Evolutionary conservation across 2,797 vertebrate genomes (phyloP), one percentile per base, ranked within the genome.

Genomic region (Pseudochirops corinnae): DNA sequence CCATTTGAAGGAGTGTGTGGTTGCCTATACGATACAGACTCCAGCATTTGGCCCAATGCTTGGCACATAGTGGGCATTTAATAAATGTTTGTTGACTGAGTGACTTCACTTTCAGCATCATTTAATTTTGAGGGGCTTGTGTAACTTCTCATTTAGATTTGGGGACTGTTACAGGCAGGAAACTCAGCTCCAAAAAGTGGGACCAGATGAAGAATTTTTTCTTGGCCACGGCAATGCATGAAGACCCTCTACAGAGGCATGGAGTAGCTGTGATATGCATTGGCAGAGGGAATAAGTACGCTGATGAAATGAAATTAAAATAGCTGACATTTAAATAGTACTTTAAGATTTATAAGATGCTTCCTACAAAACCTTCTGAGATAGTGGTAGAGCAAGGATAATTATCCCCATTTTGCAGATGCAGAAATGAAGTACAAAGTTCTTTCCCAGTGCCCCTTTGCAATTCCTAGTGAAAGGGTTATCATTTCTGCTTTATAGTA

Each of bases 231-330:
- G 67, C 67, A 82, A 82, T 82, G 39, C 67, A 82, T 82, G 67
- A 82, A 82, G 67, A 82, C 67, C 67, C 67, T 82, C 67, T 82
- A 82, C 67, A 82, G 67, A 82, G 67, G 67, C 67, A 82, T 82
- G 67, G 67, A 82, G 67, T 82, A 82, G n/a, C 67, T 82, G 67
- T 82, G 67, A 82, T 82, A 82, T 82, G 67, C 16, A 82, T 82
- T 82, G 67, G 67, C 67, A 82, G 67, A 82, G 67, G 67, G 67
- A 82, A 46, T 82, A 82, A 82, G 16, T 82, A 26, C 67, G 6
- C n/a, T 82, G 67, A 82, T 82, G 67, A 74, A 74, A 74, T 74
- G 67, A 46, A 82, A 82, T 82, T 82, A 82, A 82, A 82, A 82
- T 82, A 82, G 67, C 67, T 82, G 67, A 82, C 67, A 82, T 82